Conservation (phyloP, 2,113 vertebrate genomes). For the Falco punctatus region DNA sequence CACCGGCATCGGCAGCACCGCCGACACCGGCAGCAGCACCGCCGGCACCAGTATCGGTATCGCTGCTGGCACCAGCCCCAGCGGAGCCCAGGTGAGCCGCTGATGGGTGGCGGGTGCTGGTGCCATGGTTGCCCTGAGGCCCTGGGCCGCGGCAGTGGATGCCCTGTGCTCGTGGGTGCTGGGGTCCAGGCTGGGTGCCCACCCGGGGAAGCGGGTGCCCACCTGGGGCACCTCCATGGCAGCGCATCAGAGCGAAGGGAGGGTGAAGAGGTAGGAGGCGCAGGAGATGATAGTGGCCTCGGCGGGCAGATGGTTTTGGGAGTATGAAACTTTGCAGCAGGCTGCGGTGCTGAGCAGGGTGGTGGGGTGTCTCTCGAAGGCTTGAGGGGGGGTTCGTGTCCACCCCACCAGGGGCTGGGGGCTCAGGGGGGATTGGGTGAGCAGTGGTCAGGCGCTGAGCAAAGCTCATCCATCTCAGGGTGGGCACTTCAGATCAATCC, state of each 20-base stretch:
- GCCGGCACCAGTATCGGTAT: accelerated
- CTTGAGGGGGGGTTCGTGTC: neutral
- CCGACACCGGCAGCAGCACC: accelerated
- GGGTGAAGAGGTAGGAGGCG: neutral
- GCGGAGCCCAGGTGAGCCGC: neutral
- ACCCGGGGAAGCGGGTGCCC: neutral
- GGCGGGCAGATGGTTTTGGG: neutral
- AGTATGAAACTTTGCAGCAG: neutral
- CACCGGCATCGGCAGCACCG: accelerated
- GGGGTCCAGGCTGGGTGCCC: neutral
- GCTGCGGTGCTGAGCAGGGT: neutral
- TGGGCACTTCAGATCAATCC: neutral
- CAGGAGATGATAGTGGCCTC: neutral
- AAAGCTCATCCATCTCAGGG: accelerated
- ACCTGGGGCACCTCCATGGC: neutral
- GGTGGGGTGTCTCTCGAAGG: neutral
- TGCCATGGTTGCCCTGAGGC: neutral
- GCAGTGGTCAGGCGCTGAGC: accelerated
- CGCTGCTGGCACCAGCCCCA: neutral
- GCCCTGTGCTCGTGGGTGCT: accelerated
- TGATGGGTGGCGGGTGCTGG: neutral
- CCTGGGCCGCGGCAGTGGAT: neutral
- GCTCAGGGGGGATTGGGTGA: neutral
- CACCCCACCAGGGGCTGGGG: neutral
- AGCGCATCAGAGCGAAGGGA: neutral